phyloP scores from a whole-genome alignment of 30 jellyfish, hydroid and myxozoan species.

The Mastigias papua region DNA sequence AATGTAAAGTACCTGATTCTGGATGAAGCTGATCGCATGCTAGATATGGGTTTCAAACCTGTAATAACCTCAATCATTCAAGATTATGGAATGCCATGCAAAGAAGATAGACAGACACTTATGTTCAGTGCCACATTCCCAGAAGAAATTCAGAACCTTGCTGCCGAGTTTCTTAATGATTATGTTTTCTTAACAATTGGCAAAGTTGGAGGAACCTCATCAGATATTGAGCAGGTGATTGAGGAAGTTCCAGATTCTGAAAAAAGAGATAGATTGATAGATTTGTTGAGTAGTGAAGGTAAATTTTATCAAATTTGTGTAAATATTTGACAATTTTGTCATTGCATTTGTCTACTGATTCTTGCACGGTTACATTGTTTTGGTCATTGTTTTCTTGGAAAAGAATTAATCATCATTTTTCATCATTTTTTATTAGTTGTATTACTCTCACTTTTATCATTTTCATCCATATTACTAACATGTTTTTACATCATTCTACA shows the following conservation, averaged over 20 bases:
- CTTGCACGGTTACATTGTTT: too few relatives aligned
- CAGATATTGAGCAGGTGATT: slow-evolving; percentile 86
- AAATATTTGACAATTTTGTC: neutral
- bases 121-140: slow-evolving; percentile 99
- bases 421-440: too few relatives aligned
- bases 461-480: too few relatives aligned
- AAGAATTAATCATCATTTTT: too few relatives aligned
- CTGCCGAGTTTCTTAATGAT: slow-evolving; percentile 87
- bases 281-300: slow-evolving; percentile 84
- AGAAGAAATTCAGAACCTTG: slow-evolving; percentile 94
- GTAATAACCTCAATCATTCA: slow-evolving; percentile 72
- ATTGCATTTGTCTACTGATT: neutral
- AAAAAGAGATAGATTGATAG: slow-evolving; percentile 87
- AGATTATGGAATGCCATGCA: slow-evolving; percentile 88
- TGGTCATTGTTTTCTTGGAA: too few relatives aligned
- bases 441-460: too few relatives aligned
- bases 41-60: slow-evolving; percentile 98
- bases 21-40: slow-evolving; percentile 99
- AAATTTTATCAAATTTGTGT: neutral
- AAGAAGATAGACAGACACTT: slow-evolving; percentile 80
- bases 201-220: slow-evolving; percentile 97
- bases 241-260: slow-evolving; percentile 78
- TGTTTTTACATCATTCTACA: too few relatives aligned
- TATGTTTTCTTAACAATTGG: slow-evolving; percentile 96
- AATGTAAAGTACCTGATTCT: slow-evolving; percentile 75